Evolutionary conservation across 2,888 invertebrate genomes (phyloP), one percentile per base, ranked within the genome.

Genomic region (Piscicola geometra): DNA sequence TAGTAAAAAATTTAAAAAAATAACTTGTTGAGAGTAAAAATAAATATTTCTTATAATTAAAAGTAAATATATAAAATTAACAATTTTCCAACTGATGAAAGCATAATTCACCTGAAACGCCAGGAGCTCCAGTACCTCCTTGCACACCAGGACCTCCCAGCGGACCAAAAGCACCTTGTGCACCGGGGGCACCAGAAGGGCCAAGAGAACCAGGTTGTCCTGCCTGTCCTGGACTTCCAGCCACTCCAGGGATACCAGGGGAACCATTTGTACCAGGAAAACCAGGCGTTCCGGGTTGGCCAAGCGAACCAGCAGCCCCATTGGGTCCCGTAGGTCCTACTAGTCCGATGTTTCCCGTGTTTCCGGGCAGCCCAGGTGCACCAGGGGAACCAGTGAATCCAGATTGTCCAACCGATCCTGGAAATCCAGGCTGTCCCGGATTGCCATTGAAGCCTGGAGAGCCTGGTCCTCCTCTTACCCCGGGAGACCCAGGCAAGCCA

Each of bases 131-230:
- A 33, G 66, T 28, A 33, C 50, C 30, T 18, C 78, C 77, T 30
- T 33, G 18, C 25, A 41, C 33, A 15, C 76, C 77, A 33, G 18
- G 47, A 5, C 52, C 36, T 28, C 78, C 78, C 41, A 68, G 18
- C 28, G 52, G 66, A 15, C 78, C 78, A 5, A 15, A n/a, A 21
- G n/a, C n/a, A 21, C 78, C 79, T 56, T 75, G 35, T 41, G 70
- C 64, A 36, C 78, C 76, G 36, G 47, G 50, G 75, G 71, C 25
- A 50, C 79, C 77, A 52, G 66, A 28, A 33, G 36, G 71, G 60
- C 79, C 79, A 41, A 50, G 1, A 21, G 67, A 52, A 30, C 79
- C 81, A 47, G 70, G 80, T n/a, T 79, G 70, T 67, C 77, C 77
- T 3, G 75, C 33, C 12, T 41, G 33, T 47, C 77, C 77, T 66